Evolutionary conservation across 1,140 invertebrate species (phyloP).

Genomic region (Stegodyphus dumicola): DNA sequence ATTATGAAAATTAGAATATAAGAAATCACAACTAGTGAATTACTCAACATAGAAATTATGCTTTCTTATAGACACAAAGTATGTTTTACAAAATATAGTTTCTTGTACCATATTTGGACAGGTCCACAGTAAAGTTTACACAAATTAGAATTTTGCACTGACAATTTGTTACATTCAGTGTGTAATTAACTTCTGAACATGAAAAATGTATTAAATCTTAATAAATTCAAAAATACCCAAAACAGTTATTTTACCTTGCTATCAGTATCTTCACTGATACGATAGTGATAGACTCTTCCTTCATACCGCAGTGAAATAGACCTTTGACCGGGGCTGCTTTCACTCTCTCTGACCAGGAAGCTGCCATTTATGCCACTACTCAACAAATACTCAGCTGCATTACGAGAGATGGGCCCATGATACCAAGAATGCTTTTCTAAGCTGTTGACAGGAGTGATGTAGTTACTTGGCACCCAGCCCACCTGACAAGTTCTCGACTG

Average conservation of each 20-base stretch:
- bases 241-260: constrained; percentile 74
- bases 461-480: constrained; percentile 98
- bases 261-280: constrained; percentile 93
- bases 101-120: no score
- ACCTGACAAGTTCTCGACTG: constrained; percentile 89
- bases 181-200: no score
- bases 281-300: constrained; percentile 95
- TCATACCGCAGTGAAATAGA: constrained; percentile 91
- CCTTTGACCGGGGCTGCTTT: constrained; percentile 96
- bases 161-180: no score
- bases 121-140: no score
- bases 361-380: constrained; percentile 99
- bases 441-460: constrained; percentile 98
- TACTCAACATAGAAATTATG: no score
- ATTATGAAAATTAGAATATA: no score
- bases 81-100: no score
- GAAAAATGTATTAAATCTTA: no score
- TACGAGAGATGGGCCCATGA: constrained; percentile 94
- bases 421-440: constrained; percentile 99
- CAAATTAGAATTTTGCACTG: no score
- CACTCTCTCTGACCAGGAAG: constrained; percentile 96
- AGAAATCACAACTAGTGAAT: no score
- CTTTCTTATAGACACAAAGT: no score
- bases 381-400: constrained; percentile 96
- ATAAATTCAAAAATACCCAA: no score